Evolutionary conservation across 1,140 invertebrate species (phyloP).

Genomic region (Coptotermes formosanus): DNA sequence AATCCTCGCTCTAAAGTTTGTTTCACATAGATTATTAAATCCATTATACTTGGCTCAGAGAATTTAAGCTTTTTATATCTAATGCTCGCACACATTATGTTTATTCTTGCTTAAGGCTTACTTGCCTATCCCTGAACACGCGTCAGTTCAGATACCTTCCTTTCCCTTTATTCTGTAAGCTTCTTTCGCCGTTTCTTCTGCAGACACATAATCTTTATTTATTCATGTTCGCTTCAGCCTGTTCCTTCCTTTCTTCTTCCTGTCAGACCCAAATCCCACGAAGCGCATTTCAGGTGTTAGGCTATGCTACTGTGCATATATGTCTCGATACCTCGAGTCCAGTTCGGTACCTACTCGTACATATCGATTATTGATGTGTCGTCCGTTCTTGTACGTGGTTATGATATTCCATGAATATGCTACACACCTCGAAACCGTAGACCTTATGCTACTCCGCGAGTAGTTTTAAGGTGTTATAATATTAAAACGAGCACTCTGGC

Average conservation of each 20-base stretch:
- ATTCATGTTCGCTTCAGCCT: not conserved
- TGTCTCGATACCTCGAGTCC: not conserved
- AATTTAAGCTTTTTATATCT: not conserved
- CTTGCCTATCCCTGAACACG: not conserved
- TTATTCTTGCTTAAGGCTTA: not conserved
- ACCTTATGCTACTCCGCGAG: not conserved
- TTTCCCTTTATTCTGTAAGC: not conserved
- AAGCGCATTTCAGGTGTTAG: not conserved
- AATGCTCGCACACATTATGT: not conserved
- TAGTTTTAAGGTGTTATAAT: not conserved
- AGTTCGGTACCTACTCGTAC: not conserved
- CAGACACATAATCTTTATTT: not conserved
- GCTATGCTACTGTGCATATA: not conserved
- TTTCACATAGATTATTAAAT: no score
- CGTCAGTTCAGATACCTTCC: slow-evolving; percentile 1
- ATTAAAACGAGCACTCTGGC: not conserved
- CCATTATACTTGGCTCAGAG: not conserved
- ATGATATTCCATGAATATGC: not conserved
- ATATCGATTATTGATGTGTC: not conserved
- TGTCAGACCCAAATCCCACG: not conserved
- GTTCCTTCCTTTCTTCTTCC: not conserved
- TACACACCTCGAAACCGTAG: not conserved
- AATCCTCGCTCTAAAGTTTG: no score
- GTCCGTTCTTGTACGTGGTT: not conserved
- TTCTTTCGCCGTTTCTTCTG: not conserved